Base-by-base conservation (phyloP, 1,140 invertebrate genomes). In the Drosophila kepulauana region DNA sequence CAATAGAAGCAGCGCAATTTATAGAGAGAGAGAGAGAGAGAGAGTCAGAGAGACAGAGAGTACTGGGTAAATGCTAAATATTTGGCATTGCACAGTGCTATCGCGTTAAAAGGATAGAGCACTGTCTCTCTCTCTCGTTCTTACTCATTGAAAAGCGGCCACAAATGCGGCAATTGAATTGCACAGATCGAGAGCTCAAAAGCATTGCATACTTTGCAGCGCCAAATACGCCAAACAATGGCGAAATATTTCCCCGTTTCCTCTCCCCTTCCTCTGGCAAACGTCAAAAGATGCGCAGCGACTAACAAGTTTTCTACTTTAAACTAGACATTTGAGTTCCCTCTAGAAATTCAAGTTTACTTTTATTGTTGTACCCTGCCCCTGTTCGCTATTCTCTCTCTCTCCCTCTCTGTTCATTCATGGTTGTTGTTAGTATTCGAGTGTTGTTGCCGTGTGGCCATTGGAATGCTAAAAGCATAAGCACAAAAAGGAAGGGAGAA, bases 161-260 rank as follows among this genome's bases (percentile, higher is more conserved):
- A 33, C 79, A 88, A 87, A 79, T 82, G 61, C 78, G 66, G 69
- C 85, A 81, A 88, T 89, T 84, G 77, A 74, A 81, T 80, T 84
- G 80, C 65, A 69, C 51, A 72, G 81, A 88, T 84, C 80, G 73
- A 65, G 28, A 74, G 52, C 52, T 80, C 64, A 82, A 88, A 87
- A 87, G 84, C 84, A 82, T 88, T 66, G 84, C 80, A 80, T 81
- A 88, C 84, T 84, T 74, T 78, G 48, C 81, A 75, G 51, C 72
- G 66, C 57, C 41, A 68, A 71, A 82, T 87, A 78, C 51, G 73
- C 72, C 74, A 79, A 87, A 86, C 75, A 79, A 82, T 86, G 72
- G 77, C 80, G 78, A 81, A 89, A 84, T 86, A 82, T 75, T 80
- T 84, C 35, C 35, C 0, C 20, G 20, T 10, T 38, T 38, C 52